Conservation (phyloP, 2,888 invertebrate genomes). For the Gymnoscelis rufifasciata region DNA sequence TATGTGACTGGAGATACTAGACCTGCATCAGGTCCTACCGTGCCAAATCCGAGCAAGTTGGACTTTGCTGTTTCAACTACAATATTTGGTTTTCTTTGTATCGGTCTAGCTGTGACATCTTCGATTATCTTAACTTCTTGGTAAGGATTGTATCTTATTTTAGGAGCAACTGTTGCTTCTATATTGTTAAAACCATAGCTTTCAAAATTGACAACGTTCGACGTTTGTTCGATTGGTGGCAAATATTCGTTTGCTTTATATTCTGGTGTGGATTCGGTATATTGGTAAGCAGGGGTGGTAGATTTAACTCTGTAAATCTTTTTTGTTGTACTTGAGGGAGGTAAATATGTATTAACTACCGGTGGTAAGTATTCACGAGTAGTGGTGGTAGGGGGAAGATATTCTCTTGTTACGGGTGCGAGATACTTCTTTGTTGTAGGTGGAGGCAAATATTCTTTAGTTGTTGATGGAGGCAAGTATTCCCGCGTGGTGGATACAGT, state of each 20-base stretch:
- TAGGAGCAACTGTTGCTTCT: constrained; percentile 34
- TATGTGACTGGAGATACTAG: constrained; percentile 58
- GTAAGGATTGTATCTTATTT: constrained; percentile 53
- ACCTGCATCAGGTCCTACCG: constrained; percentile 69
- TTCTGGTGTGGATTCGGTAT: constrained; percentile 45
- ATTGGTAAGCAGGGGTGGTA: constrained; percentile 47
- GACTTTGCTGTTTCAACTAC: constrained; percentile 67
- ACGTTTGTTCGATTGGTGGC: constrained; percentile 44
- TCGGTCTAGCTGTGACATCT: constrained; percentile 39
- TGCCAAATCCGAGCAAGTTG: constrained; percentile 65
- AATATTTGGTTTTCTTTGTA: constrained; percentile 60
- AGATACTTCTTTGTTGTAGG: constrained; percentile 17
- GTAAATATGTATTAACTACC: constrained; percentile 32
- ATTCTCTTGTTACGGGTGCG: constrained; percentile 24
- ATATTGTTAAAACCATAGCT: constrained; percentile 47
- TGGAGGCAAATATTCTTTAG: constrained; percentile 33
- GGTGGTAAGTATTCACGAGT: constrained; percentile 21
- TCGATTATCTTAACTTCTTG: constrained; percentile 39
- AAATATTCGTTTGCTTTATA: constrained; percentile 55
- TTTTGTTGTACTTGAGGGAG: constrained; percentile 46
- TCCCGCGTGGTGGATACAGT: constrained; percentile 22
- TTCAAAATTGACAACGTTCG: constrained; percentile 44
- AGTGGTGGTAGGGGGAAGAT: constrained; percentile 12
- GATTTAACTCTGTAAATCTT: constrained; percentile 39
- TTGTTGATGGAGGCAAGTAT: constrained; percentile 26